A percentile compares a stretch with the other conserved stretches of the same genome.
Evolutionary conservation across 2,113 vertebrate genomes (phyloP).

Genomic region (Sphyrna mokarran): DNA sequence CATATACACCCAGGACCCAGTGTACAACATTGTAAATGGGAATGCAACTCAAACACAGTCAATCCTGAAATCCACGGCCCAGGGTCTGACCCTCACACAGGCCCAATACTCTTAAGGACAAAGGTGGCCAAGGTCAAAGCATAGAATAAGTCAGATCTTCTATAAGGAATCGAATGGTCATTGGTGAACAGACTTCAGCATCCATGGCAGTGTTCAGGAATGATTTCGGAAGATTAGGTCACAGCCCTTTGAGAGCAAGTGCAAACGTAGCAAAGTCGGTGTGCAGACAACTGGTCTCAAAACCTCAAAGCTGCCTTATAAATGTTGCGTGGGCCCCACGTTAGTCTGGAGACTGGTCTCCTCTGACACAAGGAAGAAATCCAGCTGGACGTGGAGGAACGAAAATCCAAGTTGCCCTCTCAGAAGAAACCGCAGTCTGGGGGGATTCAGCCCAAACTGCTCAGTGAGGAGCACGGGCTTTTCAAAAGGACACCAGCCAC

Average conservation of each 20-base stretch:
- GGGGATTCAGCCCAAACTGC: background rate
- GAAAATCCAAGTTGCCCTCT: background rate
- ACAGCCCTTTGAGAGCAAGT: conserved; percentile 22
- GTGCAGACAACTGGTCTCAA: background rate
- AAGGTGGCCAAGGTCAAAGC: background rate
- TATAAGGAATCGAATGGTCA: background rate
- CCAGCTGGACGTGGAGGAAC: background rate
- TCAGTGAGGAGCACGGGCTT: background rate
- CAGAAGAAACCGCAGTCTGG: background rate
- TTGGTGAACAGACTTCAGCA: background rate
- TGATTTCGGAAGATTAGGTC: conserved; percentile 8
- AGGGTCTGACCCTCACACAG: background rate
- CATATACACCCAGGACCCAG: conserved; percentile 4
- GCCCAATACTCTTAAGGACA: conserved; percentile 16
- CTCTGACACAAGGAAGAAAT: background rate
- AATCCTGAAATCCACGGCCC: background rate
- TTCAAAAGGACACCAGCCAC: background rate
- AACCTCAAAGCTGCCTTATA: background rate
- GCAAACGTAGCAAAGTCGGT: conserved; percentile 1
- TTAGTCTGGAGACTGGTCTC: background rate
- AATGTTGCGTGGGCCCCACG: background rate
- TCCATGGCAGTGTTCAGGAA: conserved; percentile 5
- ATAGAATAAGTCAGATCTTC: background rate
- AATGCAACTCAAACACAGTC: background rate
- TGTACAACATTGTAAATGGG: background rate